These are phyloP conservation scores for Pterois miles DNA, from an alignment of 2,797 vertebrate species.

Conservation along the genomic window DNA sequence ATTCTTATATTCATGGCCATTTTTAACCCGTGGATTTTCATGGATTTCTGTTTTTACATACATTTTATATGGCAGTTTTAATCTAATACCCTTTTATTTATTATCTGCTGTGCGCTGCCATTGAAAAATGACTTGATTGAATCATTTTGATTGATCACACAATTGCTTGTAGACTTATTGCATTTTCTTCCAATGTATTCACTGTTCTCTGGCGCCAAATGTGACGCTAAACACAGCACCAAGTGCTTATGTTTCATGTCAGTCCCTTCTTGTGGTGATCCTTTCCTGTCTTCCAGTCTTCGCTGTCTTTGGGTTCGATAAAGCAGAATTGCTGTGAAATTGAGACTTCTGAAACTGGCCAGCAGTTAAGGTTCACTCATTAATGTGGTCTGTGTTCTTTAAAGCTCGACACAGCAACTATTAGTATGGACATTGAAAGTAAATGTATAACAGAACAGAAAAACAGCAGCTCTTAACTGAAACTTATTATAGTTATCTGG, in stretches of 20 bases:
- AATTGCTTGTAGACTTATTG: neutral
- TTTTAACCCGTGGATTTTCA: neutral
- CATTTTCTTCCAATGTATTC: slow-evolving; percentile 4
- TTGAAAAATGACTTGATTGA: slow-evolving; percentile 3
- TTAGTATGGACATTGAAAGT: neutral
- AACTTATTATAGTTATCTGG: neutral
- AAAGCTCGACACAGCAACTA: neutral
- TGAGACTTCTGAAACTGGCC: neutral
- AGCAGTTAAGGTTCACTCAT: slow-evolving; percentile 8
- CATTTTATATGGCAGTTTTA: neutral
- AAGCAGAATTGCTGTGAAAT: slow-evolving; percentile 22
- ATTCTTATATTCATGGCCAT: neutral
- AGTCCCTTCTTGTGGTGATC: neutral
- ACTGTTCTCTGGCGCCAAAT: slow-evolving; percentile 10
- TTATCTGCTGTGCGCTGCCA: neutral
- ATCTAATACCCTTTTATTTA: neutral
- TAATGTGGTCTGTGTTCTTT: slow-evolving; percentile 1
- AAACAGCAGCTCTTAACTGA: neutral
- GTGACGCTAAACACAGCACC: neutral
- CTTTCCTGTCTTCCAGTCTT: neutral
- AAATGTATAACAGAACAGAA: slow-evolving; percentile 3
- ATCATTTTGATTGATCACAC: slow-evolving; percentile 15
- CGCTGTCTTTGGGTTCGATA: slow-evolving; percentile 4
- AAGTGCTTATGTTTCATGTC: neutral
- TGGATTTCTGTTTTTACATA: neutral